Evolutionary conservation across 30 jellyfish, hydroid and myxozoan species (phyloP), one percentile per base, ranked within the genome.

Genomic region (Aurelia aurita complex sp. Pacific): DNA sequence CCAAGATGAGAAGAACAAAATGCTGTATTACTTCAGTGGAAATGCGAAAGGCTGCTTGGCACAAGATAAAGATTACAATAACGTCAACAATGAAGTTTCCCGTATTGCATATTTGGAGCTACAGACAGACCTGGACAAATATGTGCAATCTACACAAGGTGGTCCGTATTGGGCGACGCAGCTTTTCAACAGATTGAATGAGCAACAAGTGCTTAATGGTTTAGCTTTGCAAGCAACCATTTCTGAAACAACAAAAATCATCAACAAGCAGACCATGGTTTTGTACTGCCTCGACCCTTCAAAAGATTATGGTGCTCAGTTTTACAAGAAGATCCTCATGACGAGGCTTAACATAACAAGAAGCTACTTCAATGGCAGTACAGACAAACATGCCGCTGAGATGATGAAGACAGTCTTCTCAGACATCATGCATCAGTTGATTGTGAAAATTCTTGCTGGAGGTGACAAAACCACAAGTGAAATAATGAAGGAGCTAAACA

Each of bases 251-350:
- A 72, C 74, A 86, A 5, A 72, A 3, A 62, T 73, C 32, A 83
- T 83, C 11, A 86, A 83, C 50, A 83, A 83, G 68, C 92, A 83
- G 57, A 36, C 92, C 14, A 83, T 83, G 92, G 87, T 83, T 40
- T 66, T 83, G 87, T 55, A 36, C 34, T 83, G 92, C 43, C 55
- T 83, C 14, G 67, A 86, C 10, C 92, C 92, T 2, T 2, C 63
- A 54, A 33, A 83, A 40, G 75, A 83, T 32, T 83, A 83, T 52
- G 86, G 92, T 65, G 55, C 86, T 18, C 16, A 63, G 53, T 83
- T 83, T 63, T 83, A 83, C 84, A 68, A 42, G 71, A 69, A 68
- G 69, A 55, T 81, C 36, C 14, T 81, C 77, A 69, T 69, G 83
- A 60, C 91, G 5, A 64, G 82, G 59, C 66, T 83, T 46, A 83